Base-by-base conservation (phyloP, 2,113 vertebrate genomes). In the Sprattus sprattus region DNA sequence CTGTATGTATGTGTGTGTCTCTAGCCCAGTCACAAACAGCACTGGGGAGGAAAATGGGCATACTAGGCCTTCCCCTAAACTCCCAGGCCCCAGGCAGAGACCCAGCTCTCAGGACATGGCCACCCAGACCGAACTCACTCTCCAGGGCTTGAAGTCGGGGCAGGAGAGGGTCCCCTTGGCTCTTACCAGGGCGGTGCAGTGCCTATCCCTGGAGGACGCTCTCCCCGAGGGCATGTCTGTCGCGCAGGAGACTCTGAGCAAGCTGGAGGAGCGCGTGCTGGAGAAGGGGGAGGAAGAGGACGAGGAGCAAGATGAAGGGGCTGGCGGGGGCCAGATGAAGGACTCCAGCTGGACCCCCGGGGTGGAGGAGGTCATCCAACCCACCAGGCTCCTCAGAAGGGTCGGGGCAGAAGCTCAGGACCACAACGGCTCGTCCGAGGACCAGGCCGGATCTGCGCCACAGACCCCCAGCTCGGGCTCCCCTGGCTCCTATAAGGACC, bases 161-260 rank as follows among this genome's bases (percentile, higher is more conserved):
- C 87, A 89, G 20, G 86, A 86, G 75, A 83, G 88, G 87, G 84
- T 86, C 11, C 64, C 46, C 47, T 84, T 92, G 45, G 84, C 83
- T 22, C 83, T 89, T 20, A 89, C 87, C 28, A 84, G 81, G 4
- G 75, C 47, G 0, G 82, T 84, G 25, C 90, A 91, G 88, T 94
- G 93, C 88, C 91, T 95, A 25, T 90, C 92, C 0, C 90, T 95
- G 45, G 93, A 95, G 86, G 95, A 95, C 0, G 94, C 92, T 22
- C 91, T 94, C 2, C 88, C 67, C 7, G 89, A 89, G n/a, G 89
- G 83, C 0, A 3, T 85, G 28, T n/a, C 88, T 0, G 11, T 88
- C 9, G 0, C 0, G 2, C 92, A 93, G 2, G 90, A 84, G 60
- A 80, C 47, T 0, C 88, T 88, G 47, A 91, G 82, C 45, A 93